Percentiles rank a stretch among this genome's conserved stretches.
Conservation (phyloP, 35 echinoderm and acorn worm species). For the Ophioderma brevispina region DNA sequence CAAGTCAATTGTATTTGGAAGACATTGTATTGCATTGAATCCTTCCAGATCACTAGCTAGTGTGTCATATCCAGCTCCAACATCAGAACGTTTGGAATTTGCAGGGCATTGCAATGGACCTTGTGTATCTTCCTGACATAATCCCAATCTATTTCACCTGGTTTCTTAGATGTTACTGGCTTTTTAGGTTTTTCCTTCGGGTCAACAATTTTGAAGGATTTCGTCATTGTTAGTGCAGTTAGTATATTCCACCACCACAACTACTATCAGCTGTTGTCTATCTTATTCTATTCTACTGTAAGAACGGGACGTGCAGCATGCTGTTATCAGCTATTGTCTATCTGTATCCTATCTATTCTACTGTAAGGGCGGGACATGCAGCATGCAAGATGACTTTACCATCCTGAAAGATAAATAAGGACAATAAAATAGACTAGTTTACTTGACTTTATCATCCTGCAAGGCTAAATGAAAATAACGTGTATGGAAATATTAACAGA, state of each 20-base stretch:
- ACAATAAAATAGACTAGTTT: too few relatives aligned
- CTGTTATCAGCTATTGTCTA: too few relatives aligned
- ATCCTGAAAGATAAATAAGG: too few relatives aligned
- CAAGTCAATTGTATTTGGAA: neutral
- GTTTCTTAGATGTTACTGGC: neutral
- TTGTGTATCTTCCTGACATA: conserved; percentile 31
- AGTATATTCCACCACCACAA: neutral
- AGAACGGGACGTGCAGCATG: too few relatives aligned
- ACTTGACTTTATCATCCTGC: too few relatives aligned
- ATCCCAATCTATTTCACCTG: conserved; percentile 27
- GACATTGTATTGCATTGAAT: neutral
- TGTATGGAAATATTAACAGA: too few relatives aligned
- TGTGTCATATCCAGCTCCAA: conserved; percentile 18
- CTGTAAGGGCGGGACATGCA: too few relatives aligned
- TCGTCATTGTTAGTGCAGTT: conserved; percentile 2
- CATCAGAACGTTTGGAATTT: neutral
- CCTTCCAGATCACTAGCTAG: neutral
- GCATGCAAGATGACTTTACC: too few relatives aligned
- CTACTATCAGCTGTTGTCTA: neutral
- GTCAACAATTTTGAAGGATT: neutral
- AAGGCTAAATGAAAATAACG: too few relatives aligned
- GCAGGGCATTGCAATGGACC: conserved; percentile 18
- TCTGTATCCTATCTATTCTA: too few relatives aligned
- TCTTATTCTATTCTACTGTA: too few relatives aligned
- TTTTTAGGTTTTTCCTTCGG: neutral